phyloP scores from a whole-genome alignment of 92 coral and sea anemone genomes.

The Virgularia gustaviana region DNA sequence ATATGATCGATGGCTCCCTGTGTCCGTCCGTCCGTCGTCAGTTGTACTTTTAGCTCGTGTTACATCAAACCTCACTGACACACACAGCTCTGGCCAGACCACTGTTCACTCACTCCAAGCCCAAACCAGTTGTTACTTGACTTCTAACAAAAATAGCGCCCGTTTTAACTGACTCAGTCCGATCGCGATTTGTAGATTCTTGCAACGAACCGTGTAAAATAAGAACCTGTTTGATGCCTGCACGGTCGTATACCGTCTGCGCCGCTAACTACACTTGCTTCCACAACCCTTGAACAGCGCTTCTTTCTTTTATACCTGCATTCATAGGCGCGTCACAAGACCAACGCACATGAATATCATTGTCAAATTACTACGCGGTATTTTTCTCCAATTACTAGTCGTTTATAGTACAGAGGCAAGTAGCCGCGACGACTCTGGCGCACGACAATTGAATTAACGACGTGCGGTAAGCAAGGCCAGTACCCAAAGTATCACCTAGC shows the following conservation, averaged over 20 bases:
- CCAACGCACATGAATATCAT: not conserved
- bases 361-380: no score
- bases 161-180: no score
- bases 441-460: conserved; percentile 32
- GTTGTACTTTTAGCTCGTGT: conserved; percentile 14
- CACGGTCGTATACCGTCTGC: no score
- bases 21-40: no score
- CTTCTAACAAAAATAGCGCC: conserved; percentile 12
- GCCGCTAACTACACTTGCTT: no score
- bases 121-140: not conserved
- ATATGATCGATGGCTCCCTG: conserved; percentile 2
- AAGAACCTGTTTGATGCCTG: no score
- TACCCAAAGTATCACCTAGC: no score
- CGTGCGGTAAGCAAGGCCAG: no score
- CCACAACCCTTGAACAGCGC: conserved; percentile 25
- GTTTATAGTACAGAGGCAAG: not conserved
- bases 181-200: no score
- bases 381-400: no score
- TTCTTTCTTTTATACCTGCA: not conserved
- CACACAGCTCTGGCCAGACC: conserved; percentile 24
- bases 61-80: conserved; percentile 4
- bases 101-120: conserved; percentile 20
- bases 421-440: conserved; percentile 16
- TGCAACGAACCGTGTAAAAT: no score
- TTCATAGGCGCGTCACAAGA: not conserved